Base-by-base conservation (phyloP, 1,140 invertebrate species). In the Radopholus similis region DNA sequence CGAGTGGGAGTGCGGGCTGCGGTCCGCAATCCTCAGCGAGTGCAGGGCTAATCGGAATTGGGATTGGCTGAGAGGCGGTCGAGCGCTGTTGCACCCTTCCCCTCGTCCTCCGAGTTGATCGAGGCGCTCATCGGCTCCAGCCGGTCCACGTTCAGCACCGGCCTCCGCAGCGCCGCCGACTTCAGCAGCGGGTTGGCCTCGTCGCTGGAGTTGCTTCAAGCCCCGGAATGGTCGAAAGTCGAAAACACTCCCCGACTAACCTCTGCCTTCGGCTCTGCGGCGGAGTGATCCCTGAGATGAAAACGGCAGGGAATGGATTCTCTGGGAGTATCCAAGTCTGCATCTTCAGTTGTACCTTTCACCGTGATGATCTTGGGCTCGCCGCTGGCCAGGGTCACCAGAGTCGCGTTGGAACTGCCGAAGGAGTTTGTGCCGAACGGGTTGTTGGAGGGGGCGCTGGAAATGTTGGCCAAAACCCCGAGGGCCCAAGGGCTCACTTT, bases 351-450 rank as follows among this genome's bases (percentile, higher is more conserved):
- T 4, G n/a, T 30, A 56, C 73, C 74, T 68, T 76, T 76, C 9
- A 76, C 70, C 11, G 70, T 76, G 70, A 76, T 73, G 11, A 76
- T 74, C 44, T 72, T 79, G 8, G 75, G 72, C 9, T 57, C 77
- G 15, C 21, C 42, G 34, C n/a, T 37, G 8, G 8, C 34, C 26
- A 8, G 8, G 32, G n/a, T n/a, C 9, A 28, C n/a, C 3, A n/a
- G 15, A 32, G 35, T 40, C 35, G 63, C 34, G 34, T 51, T 8
- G 15, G 47, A 59, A 59, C 2, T 60, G 38, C 30, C 44, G 18
- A 15, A 8, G 15, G 8, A 51, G 30, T 18, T 30, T 13, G 21
- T 49, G 13, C 56, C 23, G 18, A 65, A 65, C 23, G 40, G 15
- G 53, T 47, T 32, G 53, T 42, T 28, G 51, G 26, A n/a, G n/a